These are phyloP conservation scores for Orussus abietinus DNA, from an alignment of 1,140 invertebrate species.

Conservation along the genomic window DNA sequence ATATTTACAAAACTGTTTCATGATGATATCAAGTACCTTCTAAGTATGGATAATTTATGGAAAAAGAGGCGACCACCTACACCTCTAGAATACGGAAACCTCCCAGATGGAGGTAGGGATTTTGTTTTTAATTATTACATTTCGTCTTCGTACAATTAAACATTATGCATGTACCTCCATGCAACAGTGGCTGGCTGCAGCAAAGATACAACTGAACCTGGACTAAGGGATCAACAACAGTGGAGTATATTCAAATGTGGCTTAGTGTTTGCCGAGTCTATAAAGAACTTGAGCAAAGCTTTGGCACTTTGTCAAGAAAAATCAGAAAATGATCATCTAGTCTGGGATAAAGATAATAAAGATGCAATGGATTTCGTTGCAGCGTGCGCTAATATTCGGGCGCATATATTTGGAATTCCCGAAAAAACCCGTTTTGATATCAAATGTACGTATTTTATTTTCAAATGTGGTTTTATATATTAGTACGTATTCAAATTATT, in stretches of 20 bases:
- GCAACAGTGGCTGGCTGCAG: slow-evolving; percentile 52
- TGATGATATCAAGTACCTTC: slow-evolving; percentile 93
- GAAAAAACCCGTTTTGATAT: slow-evolving; percentile 89
- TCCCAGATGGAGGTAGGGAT: slow-evolving; percentile 58
- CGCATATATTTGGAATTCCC: slow-evolving; percentile 86
- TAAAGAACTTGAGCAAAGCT: slow-evolving; percentile 66
- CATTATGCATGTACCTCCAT: too few species aligned
- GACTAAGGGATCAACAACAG: slow-evolving; percentile 70
- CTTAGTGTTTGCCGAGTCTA: slow-evolving; percentile 70
- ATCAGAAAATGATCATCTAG: slow-evolving; percentile 66
- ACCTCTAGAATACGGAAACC: slow-evolving; percentile 70
- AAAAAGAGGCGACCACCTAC: slow-evolving; percentile 74
- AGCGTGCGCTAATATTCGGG: slow-evolving; percentile 88
- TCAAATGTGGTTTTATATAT: slow-evolving; percentile 2
- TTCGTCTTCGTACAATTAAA: too few species aligned
- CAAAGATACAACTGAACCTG: slow-evolving; percentile 39
- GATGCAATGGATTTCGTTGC: slow-evolving; percentile 95
- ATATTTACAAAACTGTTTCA: slow-evolving; percentile 87
- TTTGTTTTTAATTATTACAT: slow-evolving; percentile 3
- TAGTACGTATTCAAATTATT: slow-evolving; percentile 6
- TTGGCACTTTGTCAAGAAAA: slow-evolving; percentile 54
- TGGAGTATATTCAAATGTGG: slow-evolving; percentile 79
- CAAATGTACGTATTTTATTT: slow-evolving; percentile 72
- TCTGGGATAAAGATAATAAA: slow-evolving; percentile 98
- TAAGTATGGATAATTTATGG: slow-evolving; percentile 96